Conservation (phyloP, 2,113 vertebrate genomes). For the Varanus komodoensis region DNA sequence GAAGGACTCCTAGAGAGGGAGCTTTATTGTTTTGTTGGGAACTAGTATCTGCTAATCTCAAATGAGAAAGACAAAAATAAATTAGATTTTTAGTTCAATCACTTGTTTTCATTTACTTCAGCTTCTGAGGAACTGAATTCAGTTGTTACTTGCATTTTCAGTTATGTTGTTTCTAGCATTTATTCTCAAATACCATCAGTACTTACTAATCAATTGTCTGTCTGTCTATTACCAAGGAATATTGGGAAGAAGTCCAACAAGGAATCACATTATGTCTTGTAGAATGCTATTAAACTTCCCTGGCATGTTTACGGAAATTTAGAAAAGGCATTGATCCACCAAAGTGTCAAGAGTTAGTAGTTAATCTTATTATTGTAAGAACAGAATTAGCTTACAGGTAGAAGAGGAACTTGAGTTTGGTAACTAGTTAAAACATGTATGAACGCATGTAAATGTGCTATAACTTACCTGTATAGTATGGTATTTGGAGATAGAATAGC, state of each 20-base stretch:
- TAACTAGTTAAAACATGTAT: background rate
- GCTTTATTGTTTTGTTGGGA: background rate
- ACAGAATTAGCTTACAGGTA: background rate
- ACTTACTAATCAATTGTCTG: background rate
- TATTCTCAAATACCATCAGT: background rate
- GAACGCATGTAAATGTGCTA: background rate
- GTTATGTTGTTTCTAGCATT: background rate
- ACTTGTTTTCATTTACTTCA: background rate
- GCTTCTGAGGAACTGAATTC: background rate
- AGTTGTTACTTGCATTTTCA: background rate
- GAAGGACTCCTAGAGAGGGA: too few species aligned
- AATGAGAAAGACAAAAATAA: background rate
- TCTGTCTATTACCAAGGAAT: background rate
- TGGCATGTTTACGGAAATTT: background rate
- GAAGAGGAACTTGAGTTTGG: background rate
- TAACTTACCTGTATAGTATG: background rate
- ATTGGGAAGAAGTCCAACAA: too few species aligned
- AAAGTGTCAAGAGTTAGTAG: background rate
- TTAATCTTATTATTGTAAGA: background rate
- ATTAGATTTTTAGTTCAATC: background rate
- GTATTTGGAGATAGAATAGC: background rate
- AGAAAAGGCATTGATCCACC: background rate
- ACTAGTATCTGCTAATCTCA: background rate
- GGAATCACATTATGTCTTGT: background rate
- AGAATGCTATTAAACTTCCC: background rate